phyloP scores from a whole-genome alignment of 2,797 vertebrate species.

The Etheostoma nigrum region DNA sequence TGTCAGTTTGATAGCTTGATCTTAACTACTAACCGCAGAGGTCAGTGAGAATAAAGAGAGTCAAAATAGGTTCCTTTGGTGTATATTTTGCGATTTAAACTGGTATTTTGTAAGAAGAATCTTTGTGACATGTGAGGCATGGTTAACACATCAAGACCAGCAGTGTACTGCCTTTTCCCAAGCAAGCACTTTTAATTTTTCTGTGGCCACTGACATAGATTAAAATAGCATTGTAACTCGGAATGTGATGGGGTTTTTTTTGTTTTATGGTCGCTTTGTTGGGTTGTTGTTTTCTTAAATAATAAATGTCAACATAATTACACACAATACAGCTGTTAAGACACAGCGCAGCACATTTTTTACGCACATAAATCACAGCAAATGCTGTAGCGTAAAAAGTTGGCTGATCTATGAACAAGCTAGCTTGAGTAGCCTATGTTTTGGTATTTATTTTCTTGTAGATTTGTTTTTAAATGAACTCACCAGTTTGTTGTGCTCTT shows the following conservation, averaged over 20 bases:
- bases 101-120: slow-evolving; percentile 34
- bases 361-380: slow-evolving; percentile 44
- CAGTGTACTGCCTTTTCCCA: slow-evolving; percentile 60
- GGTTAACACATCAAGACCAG: slow-evolving; percentile 67
- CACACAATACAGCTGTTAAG: slow-evolving; percentile 73
- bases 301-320: slow-evolving; percentile 80
- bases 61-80: slow-evolving; percentile 60
- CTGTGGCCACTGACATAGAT: slow-evolving; percentile 66
- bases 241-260: slow-evolving; percentile 75
- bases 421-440: slow-evolving; percentile 19
- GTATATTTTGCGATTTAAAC: slow-evolving; percentile 49
- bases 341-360: slow-evolving; percentile 67
- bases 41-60: slow-evolving; percentile 45
- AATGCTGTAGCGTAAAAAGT: no score
- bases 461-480: slow-evolving; percentile 53
- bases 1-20: slow-evolving; percentile 60
- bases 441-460: slow-evolving; percentile 25
- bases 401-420: slow-evolving; percentile 19
- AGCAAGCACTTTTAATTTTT: slow-evolving; percentile 72
- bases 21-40: slow-evolving; percentile 46
- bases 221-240: slow-evolving; percentile 76
- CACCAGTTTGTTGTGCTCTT: slow-evolving; percentile 86
- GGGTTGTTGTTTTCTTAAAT: slow-evolving; percentile 77
- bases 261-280: slow-evolving; percentile 75
- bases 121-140: slow-evolving; percentile 61